Evolutionary conservation across 2,888 invertebrate species (phyloP), one percentile per base, ranked within the genome.

Genomic region (Luffia ferchaultella): DNA sequence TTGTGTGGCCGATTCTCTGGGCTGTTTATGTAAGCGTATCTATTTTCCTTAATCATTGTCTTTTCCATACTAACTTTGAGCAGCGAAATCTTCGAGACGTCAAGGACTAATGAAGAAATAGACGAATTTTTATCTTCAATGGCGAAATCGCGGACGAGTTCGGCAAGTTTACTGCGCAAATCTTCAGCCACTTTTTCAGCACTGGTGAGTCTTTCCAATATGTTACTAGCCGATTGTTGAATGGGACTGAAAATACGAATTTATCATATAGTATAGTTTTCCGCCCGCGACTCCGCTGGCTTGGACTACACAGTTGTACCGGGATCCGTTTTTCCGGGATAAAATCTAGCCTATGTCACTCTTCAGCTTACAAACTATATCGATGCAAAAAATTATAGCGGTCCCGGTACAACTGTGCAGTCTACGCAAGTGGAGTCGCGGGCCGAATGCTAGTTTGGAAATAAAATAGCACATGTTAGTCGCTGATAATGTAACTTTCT

Each of bases 71-170:
- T n/a, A 55, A 78, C 84, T 75, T 82, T 82, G 41, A 75, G 51
- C 49, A 76, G 52, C 15, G 83, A 77, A 62, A 84, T 84, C 58
- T 79, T 84, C 1, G 84, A 85, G 1, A 85, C 77, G 52, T 85
- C 82, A 55, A 83, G 62, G 1, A 64, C 67, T 2, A 77, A 58
- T 0, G 77, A 82, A 1, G 73, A 71, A 50, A 76, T 66, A 0
- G 78, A 77, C 0, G 74, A 72, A 50, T 70, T 60, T 48, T 63
- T 72, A 1, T 57, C 65, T 0, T 74, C 73, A 0, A 74, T 75
- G 49, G 61, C 52, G 2, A 68, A 63, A 18, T 76, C 75, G 50
- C 60, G 66, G 20, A 80, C 67, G 12, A 73, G 58, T 2, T 53
- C 55, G 1, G 68, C 52, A 3, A 85, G 57, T 49, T 72, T 66